Base-by-base conservation (phyloP, 30 jellyfish, hydroid and myxozoan species). In the Hydra vulgaris region DNA sequence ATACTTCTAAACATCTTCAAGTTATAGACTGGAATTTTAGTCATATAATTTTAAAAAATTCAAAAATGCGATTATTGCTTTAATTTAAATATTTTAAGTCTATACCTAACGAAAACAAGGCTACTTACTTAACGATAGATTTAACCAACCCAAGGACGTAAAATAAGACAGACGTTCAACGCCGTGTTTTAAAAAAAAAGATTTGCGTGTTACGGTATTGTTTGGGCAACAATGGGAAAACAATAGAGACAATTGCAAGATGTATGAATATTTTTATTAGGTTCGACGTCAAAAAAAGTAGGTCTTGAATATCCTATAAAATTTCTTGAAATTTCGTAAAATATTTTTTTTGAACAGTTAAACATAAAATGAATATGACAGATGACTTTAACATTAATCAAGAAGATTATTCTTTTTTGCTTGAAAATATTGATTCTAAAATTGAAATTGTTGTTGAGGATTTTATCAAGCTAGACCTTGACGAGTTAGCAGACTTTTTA, bases 21-120 rank as follows among this genome's bases (percentile, higher is more conserved):
- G n/a, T n/a, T n/a, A n/a, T n/a, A n/a, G n/a, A n/a, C n/a, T n/a
- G n/a, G n/a, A n/a, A n/a, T n/a, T n/a, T n/a, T n/a, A n/a, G n/a
- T n/a, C n/a, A n/a, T n/a, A n/a, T n/a, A n/a, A n/a, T n/a, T n/a
- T n/a, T n/a, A n/a, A n/a, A n/a, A n/a, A n/a, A n/a, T n/a, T n/a
- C n/a, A 84, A 74, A 7, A 72, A 79, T 84, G 26, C 75, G 61
- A 80, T 21, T n/a, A 17, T 18, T 61, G 20, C 72, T 61, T 61
- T 21, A 61, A 17, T 61, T 18, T 18, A 61, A 61, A 21, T 61
- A 61, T 18, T 61, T n/a, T 61, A 0, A 0, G 19, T 18, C 72
- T 61, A n/a, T n/a, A n/a, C n/a, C n/a, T n/a, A n/a, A n/a, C n/a
- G n/a, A n/a, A n/a, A n/a, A n/a, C n/a, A n/a, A n/a, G n/a, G n/a